Base-by-base conservation (phyloP, 2,888 invertebrate genomes). In the Homarus gammarus region DNA sequence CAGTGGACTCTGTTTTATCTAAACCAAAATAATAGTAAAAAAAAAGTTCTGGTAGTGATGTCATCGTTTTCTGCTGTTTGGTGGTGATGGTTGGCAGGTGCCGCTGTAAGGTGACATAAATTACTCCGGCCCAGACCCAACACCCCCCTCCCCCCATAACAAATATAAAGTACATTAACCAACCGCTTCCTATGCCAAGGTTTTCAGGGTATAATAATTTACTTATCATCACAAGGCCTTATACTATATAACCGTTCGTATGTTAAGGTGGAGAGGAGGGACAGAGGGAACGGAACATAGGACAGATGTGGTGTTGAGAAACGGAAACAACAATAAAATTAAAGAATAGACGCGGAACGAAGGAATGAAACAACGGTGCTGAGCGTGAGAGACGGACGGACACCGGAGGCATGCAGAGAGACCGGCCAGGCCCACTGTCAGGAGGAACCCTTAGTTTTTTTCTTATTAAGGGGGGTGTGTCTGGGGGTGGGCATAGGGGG, bases 331-430 rank as follows among this genome's bases (percentile, higher is more conserved):
- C 84, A 83, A 33, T 70, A 78, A 36, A 84, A 44, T 49, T 72
- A 78, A 86, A 70, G 56, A 79, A 64, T 68, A 75, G 49, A 85
- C 77, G 70, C 49, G 75, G 38, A 82, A 88, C 73, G 72, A 84
- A 83, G 77, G 64, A 83, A 68, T 44, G 51, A 81, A 83, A 84
- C 40, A 83, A 89, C 88, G 88, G 88, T 89, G 88, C 88, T 89
- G 77, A 84, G 88, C 84, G 88, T 84, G 88, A 78, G 83, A 64
- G 88, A 84, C 68, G 77, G 70, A 68, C 70, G 77, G 40, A 68
- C 27, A 77, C 84, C 78, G 64, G 40, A n/a, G n/a, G 77, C 84
- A 84, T 84, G 84, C 84, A 84, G 27, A 83, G 40, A 8, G 64
- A 56, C 83, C 84, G 88, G 56, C 88, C 88, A 61, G 70, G 88